Conservation (phyloP, 2,797 vertebrate genomes). For the Coluber constrictor region DNA sequence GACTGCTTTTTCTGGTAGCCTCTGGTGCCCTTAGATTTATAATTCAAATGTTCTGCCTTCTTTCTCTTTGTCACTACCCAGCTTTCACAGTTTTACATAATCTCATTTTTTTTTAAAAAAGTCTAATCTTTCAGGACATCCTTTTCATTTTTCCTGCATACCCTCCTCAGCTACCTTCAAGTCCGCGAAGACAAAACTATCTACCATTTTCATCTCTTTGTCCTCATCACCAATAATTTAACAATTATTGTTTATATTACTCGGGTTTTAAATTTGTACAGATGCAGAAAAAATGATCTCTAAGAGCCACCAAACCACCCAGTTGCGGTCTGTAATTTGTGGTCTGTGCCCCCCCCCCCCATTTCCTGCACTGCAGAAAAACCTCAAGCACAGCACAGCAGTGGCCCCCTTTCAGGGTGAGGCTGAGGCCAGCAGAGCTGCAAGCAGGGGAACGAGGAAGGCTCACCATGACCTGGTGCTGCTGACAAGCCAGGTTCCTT, state of each 20-base stretch:
- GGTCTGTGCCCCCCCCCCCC: not conserved
- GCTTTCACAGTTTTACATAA: not conserved
- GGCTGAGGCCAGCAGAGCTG: not conserved
- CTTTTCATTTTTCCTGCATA: not conserved
- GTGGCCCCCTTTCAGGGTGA: fast-evolving
- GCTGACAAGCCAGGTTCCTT: constrained; percentile 75
- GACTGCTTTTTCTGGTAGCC: not conserved
- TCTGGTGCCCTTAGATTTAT: not conserved
- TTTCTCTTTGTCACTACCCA: not conserved
- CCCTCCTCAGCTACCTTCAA: not conserved
- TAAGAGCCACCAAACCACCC: not conserved
- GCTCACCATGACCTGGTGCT: constrained; percentile 66
- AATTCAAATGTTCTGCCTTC: not conserved
- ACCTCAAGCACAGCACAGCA: fast-evolving
- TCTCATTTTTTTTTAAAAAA: not conserved
- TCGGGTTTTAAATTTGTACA: not conserved
- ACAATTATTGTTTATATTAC: not conserved
- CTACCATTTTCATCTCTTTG: not conserved
- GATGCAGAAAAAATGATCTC: not conserved
- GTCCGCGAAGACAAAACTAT: not conserved
- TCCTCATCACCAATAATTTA: not conserved
- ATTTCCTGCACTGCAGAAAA: not conserved
- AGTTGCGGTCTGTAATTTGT: not conserved
- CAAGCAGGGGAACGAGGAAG: not conserved
- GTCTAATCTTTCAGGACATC: not conserved